These are phyloP conservation scores for Piezodorus guildinii DNA, from an alignment of 1,140 invertebrate species.

Conservation along the genomic window DNA sequence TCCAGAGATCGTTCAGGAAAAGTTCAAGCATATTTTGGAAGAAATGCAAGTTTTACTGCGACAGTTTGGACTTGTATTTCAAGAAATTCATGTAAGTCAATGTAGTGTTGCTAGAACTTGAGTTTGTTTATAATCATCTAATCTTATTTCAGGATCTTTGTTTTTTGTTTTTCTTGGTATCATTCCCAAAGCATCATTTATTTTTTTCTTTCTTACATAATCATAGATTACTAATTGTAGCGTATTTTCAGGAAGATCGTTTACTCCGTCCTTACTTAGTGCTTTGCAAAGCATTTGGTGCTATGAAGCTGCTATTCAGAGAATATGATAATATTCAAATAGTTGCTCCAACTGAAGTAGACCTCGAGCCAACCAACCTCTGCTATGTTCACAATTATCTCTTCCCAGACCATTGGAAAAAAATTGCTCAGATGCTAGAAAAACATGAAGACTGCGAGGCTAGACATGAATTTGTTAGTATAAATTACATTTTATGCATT, in stretches of 20 bases:
- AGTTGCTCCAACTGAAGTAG: slow-evolving; percentile 1
- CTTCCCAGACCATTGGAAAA: slow-evolving; percentile 7
- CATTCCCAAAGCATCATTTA: no score
- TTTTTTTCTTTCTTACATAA: no score
- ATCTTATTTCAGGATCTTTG: not conserved
- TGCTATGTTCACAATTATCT: slow-evolving; percentile 22
- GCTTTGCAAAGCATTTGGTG: slow-evolving; percentile 17
- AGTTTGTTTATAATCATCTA: not conserved
- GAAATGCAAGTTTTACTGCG: slow-evolving; percentile 11
- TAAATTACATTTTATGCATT: no score
- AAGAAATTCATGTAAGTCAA: slow-evolving; percentile 13
- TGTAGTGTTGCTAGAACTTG: not conserved
- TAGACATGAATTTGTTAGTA: slow-evolving; percentile 19
- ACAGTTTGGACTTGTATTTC: not conserved
- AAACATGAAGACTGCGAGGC: not conserved
- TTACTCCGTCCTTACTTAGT: slow-evolving; percentile 15
- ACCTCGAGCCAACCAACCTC: slow-evolving; percentile 18
- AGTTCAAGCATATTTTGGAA: slow-evolving; percentile 17
- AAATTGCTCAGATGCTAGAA: slow-evolving; percentile 9
- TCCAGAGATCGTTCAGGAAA: slow-evolving; percentile 19
- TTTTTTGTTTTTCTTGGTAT: not conserved
- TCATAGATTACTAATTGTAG: no score
- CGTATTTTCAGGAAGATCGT: slow-evolving; percentile 19
- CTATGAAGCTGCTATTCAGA: slow-evolving; percentile 12
- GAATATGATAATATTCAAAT: slow-evolving; percentile 17